A percentile compares a stretch with the other conserved stretches of the same genome.
Conservation (phyloP, 2,888 invertebrate species). For the Cosmopolites sordidus region DNA sequence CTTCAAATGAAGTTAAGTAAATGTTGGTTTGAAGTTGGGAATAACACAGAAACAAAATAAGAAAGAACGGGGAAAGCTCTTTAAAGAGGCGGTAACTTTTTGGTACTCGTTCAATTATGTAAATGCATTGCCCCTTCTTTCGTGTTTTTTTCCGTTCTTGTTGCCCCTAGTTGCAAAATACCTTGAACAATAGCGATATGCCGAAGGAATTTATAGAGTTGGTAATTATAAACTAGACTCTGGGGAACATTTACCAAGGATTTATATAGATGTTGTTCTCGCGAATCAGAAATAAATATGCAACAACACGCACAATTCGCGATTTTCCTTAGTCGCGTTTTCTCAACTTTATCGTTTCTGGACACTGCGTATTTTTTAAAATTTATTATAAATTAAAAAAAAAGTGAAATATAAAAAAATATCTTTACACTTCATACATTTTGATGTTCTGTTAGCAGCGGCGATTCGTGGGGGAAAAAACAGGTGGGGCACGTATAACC, state of each 20-base stretch:
- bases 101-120: constrained; percentile 46
- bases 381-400: too few relatives aligned
- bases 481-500: too few relatives aligned
- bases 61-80: constrained; percentile 41
- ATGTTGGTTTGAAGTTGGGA: constrained; percentile 41
- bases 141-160: not conserved
- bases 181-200: constrained; percentile 18
- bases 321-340: too few relatives aligned
- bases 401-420: too few relatives aligned
- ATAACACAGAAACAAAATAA: constrained; percentile 43
- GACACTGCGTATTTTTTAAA: too few relatives aligned
- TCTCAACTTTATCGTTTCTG: too few relatives aligned
- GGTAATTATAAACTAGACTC: constrained; percentile 20
- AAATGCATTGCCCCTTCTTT: constrained; percentile 34
- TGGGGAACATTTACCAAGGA: constrained; percentile 8
- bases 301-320: constrained; percentile 11
- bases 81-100: constrained; percentile 41
- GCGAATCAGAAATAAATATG: constrained; percentile 13
- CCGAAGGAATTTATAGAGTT: constrained; percentile 18
- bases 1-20: constrained; percentile 38
- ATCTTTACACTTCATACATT: too few relatives aligned
- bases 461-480: too few relatives aligned
- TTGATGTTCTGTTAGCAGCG: too few relatives aligned
- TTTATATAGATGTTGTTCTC: constrained; percentile 11
- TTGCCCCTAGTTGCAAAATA: constrained; percentile 13